Conservation (phyloP, 2,888 invertebrate species). For the Dicycla oo region DNA sequence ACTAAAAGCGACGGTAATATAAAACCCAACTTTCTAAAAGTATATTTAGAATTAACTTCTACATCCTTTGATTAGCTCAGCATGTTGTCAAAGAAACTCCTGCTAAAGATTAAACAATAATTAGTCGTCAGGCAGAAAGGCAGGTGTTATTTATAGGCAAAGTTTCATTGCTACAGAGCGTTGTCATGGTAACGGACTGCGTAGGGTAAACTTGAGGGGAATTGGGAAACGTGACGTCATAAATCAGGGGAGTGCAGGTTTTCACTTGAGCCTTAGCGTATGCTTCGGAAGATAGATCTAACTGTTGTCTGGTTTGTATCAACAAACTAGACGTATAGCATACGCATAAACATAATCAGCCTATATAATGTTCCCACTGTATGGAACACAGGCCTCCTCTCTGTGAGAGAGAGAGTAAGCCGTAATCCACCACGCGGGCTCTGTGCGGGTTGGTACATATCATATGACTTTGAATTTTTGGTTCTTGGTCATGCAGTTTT, state of each 20-base stretch:
- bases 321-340: too few species aligned
- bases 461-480: too few species aligned
- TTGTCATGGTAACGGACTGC: constrained; percentile 42
- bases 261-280: neutral
- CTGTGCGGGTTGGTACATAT: too few species aligned
- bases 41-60: constrained; percentile 21
- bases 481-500: too few species aligned
- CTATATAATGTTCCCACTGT: too few species aligned
- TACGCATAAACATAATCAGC: too few species aligned
- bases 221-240: constrained; percentile 39
- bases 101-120: constrained; percentile 62
- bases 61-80: constrained; percentile 50
- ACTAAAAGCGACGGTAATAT: constrained; percentile 13
- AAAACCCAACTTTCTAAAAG: constrained; percentile 33
- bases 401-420: too few species aligned
- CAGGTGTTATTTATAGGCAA: constrained; percentile 65
- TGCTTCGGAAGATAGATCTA: too few species aligned
- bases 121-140: constrained; percentile 59
- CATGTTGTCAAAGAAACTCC: constrained; percentile 51
- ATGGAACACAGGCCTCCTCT: too few species aligned
- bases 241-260: constrained; percentile 21
- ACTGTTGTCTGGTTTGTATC: too few species aligned
- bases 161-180: constrained; percentile 46
- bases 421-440: too few species aligned
- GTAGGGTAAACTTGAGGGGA: constrained; percentile 32